A percentile compares a stretch with the other conserved stretches of the same genome.
These are phyloP conservation scores for Carapus acus DNA, from an alignment of 2,797 vertebrate species.

Conservation along the genomic window DNA sequence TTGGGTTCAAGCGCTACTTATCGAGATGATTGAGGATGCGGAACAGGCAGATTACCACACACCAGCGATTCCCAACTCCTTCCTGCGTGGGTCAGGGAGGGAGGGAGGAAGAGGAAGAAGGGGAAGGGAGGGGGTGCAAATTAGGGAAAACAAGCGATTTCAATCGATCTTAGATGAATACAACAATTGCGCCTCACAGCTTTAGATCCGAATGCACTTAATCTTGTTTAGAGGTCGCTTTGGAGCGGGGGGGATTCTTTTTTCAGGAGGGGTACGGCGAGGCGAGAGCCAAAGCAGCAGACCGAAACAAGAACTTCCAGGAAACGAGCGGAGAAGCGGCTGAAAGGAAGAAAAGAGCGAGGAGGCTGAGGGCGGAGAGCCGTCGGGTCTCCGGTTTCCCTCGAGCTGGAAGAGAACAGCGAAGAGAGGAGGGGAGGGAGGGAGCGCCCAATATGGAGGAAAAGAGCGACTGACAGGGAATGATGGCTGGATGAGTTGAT, in stretches of 20 bases:
- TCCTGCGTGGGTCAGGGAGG: constrained; percentile 17
- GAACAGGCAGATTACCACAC: constrained; percentile 7
- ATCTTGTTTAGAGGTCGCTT: constrained; percentile 42
- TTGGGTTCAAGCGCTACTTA: constrained; percentile 14
- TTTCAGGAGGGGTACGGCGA: constrained; percentile 17
- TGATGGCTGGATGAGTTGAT: constrained; percentile 28
- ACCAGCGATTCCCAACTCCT: constrained; percentile 19
- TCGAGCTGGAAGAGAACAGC: constrained; percentile 25
- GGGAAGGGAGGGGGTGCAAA: constrained; percentile 18
- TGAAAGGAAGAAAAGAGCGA: constrained; percentile 4
- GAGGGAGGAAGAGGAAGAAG: too few species aligned
- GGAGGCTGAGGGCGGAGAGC: constrained; percentile 10
- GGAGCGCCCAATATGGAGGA: constrained; percentile 16
- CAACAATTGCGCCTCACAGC: constrained; percentile 17
- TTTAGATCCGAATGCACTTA: constrained; percentile 36
- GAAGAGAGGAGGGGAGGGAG: constrained; percentile 3
- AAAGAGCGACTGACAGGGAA: constrained; percentile 21
- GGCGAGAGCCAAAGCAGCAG: constrained; percentile 43
- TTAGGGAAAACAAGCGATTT: constrained; percentile 19
- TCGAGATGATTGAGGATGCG: constrained; percentile 24
- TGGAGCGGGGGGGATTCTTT: constrained; percentile 22
- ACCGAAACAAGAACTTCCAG: constrained; percentile 54
- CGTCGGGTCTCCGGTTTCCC: constrained; percentile 45
- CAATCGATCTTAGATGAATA: constrained; percentile 32
- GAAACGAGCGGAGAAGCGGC: constrained; percentile 41